Evolutionary conservation across 2,797 vertebrate species (phyloP).

Genomic region (Oreochromis grahami): DNA sequence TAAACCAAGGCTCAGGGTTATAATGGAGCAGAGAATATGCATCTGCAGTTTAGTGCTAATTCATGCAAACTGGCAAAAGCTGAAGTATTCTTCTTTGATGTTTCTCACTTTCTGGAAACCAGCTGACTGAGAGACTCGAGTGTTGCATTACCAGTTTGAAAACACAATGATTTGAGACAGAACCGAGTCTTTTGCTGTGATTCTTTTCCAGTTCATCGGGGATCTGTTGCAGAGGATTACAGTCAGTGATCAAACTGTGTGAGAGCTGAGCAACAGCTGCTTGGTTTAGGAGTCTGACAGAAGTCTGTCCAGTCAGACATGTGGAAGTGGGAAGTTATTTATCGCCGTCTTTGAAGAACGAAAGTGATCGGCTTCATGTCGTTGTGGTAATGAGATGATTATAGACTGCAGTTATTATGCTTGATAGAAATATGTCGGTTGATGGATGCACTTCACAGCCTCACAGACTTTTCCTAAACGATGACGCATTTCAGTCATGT

Average conservation of each 20-base stretch:
- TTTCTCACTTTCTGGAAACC: background rate
- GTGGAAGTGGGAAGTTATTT: background rate
- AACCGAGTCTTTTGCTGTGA: background rate
- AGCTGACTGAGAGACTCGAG: background rate
- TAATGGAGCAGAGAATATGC: background rate
- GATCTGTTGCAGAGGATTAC: background rate
- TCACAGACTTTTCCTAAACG: background rate
- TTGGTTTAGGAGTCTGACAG: background rate
- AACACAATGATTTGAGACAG: background rate
- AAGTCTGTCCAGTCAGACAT: background rate
- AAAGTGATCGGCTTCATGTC: background rate
- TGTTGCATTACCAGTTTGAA: background rate
- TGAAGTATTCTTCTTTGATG: background rate
- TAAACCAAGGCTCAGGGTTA: background rate
- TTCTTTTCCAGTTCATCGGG: background rate
- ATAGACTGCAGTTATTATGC: background rate
- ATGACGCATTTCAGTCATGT: no score
- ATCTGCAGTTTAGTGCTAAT: background rate
- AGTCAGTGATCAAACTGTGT: background rate
- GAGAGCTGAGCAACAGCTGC: background rate
- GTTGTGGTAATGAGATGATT: background rate
- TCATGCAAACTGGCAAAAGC: background rate
- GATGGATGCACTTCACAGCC: background rate
- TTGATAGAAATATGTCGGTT: background rate
- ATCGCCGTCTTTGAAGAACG: background rate